These are phyloP conservation scores for Eubasilissa regina DNA, from an alignment of 1,140 invertebrate species.

Conservation along the genomic window DNA sequence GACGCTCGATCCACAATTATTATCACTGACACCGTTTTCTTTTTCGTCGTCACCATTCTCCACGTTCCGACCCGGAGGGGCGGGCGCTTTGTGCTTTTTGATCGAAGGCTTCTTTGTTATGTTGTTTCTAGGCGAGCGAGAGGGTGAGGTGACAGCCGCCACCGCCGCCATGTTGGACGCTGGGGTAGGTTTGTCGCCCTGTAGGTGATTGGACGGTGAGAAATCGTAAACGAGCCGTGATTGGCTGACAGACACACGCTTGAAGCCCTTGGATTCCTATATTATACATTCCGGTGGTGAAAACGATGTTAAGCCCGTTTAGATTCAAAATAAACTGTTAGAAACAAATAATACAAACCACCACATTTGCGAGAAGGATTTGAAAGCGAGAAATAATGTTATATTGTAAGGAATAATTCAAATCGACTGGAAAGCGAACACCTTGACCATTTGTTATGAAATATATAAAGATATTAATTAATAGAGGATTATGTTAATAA, in stretches of 20 bases:
- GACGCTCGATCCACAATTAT: slow-evolving; percentile 36
- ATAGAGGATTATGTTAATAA: too few relatives aligned
- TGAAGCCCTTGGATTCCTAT: slow-evolving; percentile 71
- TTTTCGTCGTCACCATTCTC: slow-evolving; percentile 39
- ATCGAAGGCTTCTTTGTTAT: slow-evolving; percentile 68
- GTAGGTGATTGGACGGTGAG: slow-evolving; percentile 66
- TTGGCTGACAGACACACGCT: slow-evolving; percentile 69
- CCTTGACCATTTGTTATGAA: background rate
- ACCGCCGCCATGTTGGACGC: slow-evolving; percentile 68
- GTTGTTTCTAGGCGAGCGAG: slow-evolving; percentile 58
- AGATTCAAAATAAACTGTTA: background rate
- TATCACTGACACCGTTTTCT: slow-evolving; percentile 47
- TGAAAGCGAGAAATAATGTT: background rate
- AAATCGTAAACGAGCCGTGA: slow-evolving; percentile 72
- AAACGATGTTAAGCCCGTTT: slow-evolving; percentile 16
- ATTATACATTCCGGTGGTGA: slow-evolving; percentile 42
- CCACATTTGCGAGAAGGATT: background rate
- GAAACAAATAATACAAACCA: background rate
- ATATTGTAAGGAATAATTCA: slow-evolving; percentile 2
- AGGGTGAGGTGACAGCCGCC: slow-evolving; percentile 63
- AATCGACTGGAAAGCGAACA: background rate
- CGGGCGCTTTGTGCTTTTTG: slow-evolving; percentile 67
- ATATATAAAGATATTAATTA: too few relatives aligned
- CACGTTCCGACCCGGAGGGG: slow-evolving; percentile 25
- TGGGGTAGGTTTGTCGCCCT: slow-evolving; percentile 67